A percentile compares a stretch with the other conserved stretches of the same genome.
phyloP scores from a whole-genome alignment of 2,113 vertebrate species.

The Puma concolor region DNA sequence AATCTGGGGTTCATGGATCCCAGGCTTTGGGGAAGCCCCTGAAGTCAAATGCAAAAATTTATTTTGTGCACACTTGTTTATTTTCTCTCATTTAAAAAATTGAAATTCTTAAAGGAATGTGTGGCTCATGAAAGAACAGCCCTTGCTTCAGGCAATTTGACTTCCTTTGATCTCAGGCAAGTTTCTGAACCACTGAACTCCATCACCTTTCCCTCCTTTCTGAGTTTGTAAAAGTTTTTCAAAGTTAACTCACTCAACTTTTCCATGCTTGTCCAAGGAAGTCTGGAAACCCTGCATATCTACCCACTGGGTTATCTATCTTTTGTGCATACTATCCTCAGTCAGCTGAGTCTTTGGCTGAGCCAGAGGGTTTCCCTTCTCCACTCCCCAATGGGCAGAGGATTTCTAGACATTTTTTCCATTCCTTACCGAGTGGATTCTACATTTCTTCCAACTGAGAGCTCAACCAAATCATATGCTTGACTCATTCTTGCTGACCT shows the following conservation, averaged over 20 bases:
- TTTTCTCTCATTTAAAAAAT: not conserved
- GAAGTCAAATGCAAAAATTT: not conserved
- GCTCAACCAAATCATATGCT: not conserved
- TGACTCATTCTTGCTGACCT: not conserved
- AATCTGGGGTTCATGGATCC: not conserved
- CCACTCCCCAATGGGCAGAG: not conserved
- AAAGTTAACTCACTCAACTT: not conserved
- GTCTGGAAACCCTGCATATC: not conserved
- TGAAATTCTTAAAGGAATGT: not conserved
- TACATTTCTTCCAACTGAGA: not conserved
- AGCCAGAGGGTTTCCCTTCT: not conserved
- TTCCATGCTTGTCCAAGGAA: not conserved
- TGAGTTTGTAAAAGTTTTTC: not conserved
- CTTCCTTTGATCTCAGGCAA: not conserved
- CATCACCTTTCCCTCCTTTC: not conserved
- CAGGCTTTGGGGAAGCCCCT: not conserved
- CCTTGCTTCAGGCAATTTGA: not conserved
- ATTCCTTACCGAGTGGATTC: not conserved
- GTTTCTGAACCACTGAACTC: not conserved
- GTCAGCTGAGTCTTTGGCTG: not conserved
- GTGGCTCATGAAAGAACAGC: not conserved
- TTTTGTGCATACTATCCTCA: not conserved
- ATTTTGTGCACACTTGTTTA: not conserved
- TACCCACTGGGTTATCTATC: not conserved
- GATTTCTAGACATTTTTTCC: not conserved